Evolutionary conservation across 2,113 vertebrate genomes (phyloP).

Genomic region (Acrocephalus arundinaceus): DNA sequence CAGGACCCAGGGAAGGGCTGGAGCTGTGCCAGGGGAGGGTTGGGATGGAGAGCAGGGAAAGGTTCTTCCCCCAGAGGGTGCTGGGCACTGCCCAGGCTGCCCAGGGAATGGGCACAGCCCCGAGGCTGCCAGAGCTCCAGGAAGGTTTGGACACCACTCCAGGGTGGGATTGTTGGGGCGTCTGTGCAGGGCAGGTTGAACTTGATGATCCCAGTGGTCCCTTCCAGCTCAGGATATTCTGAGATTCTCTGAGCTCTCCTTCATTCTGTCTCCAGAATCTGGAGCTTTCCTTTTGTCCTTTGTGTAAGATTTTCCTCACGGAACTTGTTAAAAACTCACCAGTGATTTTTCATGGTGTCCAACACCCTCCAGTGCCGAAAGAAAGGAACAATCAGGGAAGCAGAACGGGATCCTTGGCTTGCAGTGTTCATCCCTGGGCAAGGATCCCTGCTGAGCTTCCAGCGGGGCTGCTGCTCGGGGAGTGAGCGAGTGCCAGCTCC

Average conservation of each 20-base stretch:
- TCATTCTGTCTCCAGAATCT: not conserved
- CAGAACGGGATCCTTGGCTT: not conserved
- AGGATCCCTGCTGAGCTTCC: not conserved
- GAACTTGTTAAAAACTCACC: not conserved
- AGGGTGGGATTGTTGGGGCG: not conserved
- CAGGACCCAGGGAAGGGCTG: not conserved
- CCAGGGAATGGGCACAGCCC: not conserved
- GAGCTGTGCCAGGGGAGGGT: not conserved
- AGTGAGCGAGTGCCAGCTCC: not conserved
- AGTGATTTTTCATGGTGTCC: not conserved
- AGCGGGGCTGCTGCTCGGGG: not conserved
- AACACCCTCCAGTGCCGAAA: not conserved
- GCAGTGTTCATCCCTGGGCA: not conserved
- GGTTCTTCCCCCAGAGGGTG: not conserved
- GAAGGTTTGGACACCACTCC: fast-evolving
- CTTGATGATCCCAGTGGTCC: not conserved
- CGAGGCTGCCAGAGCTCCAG: not conserved
- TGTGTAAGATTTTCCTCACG: not conserved
- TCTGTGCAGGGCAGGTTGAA: not conserved
- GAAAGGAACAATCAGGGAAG: not conserved
- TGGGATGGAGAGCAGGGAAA: not conserved
- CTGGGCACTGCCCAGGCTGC: not conserved
- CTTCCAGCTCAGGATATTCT: not conserved
- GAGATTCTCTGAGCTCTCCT: not conserved
- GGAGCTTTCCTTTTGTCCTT: not conserved